Evolutionary conservation across 2,888 invertebrate genomes (phyloP).

Genomic region (Trichogramma dendrolimi): DNA sequence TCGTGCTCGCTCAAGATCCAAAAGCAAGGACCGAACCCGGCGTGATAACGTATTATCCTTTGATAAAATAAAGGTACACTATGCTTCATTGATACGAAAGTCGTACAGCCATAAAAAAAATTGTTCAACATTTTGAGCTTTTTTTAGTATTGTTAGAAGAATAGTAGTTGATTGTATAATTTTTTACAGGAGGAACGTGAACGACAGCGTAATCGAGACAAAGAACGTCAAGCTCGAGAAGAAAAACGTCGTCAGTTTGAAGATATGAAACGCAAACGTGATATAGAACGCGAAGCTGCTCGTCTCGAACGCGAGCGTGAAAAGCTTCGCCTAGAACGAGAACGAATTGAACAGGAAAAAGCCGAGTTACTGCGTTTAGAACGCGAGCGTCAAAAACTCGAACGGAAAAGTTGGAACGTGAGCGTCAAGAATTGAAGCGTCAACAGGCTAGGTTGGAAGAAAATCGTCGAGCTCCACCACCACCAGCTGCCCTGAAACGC

Average conservation of each 20-base stretch:
- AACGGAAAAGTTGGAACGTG: conserved; percentile 72
- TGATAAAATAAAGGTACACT: conserved; percentile 70
- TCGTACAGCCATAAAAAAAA: background rate
- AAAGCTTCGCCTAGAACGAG: conserved; percentile 76
- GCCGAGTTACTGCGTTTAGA: conserved; percentile 79
- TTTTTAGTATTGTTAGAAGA: background rate
- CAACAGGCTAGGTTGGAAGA: conserved; percentile 62
- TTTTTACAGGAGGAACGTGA: conserved; percentile 66
- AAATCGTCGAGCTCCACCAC: conserved; percentile 39
- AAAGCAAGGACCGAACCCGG: conserved; percentile 51
- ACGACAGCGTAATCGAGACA: conserved; percentile 69
- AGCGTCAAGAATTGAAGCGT: conserved; percentile 78
- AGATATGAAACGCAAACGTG: conserved; percentile 72
- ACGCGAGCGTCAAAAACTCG: conserved; percentile 74
- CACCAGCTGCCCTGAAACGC: conserved; percentile 44
- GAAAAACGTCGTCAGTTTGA: conserved; percentile 77
- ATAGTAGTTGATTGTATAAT: conserved; percentile 10
- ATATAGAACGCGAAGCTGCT: conserved; percentile 79
- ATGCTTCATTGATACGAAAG: conserved; percentile 29
- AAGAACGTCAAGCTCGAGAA: conserved; percentile 73
- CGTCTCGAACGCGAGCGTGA: conserved; percentile 77
- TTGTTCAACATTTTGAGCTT: too few species aligned
- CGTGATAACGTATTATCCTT: conserved; percentile 70
- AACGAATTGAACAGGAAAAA: conserved; percentile 83
- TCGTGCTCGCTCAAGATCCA: conserved; percentile 32